Evolutionary conservation across 1,140 invertebrate genomes (phyloP).

Genomic region (Oedothorax gibbosus): DNA sequence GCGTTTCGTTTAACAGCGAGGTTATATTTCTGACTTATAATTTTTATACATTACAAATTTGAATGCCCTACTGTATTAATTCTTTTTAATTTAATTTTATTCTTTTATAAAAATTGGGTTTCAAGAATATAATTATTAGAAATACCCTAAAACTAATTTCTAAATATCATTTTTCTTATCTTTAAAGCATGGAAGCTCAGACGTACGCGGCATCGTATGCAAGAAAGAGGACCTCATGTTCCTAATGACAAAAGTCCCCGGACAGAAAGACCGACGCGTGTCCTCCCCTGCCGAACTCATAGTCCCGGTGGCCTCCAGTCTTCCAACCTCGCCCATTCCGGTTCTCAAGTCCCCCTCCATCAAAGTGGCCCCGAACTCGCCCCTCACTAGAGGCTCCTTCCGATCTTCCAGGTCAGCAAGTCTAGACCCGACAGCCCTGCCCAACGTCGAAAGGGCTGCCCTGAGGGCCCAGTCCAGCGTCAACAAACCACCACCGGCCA

Average conservation of each 20-base stretch:
- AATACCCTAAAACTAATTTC: slow-evolving; percentile 7
- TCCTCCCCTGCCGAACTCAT: slow-evolving; percentile 50
- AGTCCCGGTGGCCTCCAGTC: slow-evolving; percentile 31
- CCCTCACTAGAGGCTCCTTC: slow-evolving; percentile 25
- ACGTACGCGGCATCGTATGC: slow-evolving; percentile 49
- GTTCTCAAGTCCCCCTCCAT: slow-evolving; percentile 50
- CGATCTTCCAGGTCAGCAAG: slow-evolving; percentile 20
- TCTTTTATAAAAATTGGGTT: background rate
- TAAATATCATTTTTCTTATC: background rate
- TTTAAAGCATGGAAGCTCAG: slow-evolving; percentile 33
- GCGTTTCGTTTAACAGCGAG: too few species aligned
- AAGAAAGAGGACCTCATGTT: slow-evolving; percentile 57
- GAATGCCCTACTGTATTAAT: too few species aligned
- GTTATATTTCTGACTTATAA: too few species aligned
- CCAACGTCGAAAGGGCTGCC: slow-evolving; percentile 4
- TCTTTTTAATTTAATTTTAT: background rate
- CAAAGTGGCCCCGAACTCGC: slow-evolving; percentile 43
- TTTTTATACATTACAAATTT: too few species aligned
- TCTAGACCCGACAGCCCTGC: slow-evolving; percentile 31
- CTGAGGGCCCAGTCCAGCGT: background rate
- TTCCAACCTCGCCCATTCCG: slow-evolving; percentile 42
- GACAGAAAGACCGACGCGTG: slow-evolving; percentile 28
- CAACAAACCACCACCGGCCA: slow-evolving; percentile 22
- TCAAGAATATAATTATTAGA: background rate
- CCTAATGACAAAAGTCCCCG: slow-evolving; percentile 36